These are phyloP conservation scores for Drosophila tripunctata DNA, from an alignment of 2,888 invertebrate genomes.

Conservation along the genomic window DNA sequence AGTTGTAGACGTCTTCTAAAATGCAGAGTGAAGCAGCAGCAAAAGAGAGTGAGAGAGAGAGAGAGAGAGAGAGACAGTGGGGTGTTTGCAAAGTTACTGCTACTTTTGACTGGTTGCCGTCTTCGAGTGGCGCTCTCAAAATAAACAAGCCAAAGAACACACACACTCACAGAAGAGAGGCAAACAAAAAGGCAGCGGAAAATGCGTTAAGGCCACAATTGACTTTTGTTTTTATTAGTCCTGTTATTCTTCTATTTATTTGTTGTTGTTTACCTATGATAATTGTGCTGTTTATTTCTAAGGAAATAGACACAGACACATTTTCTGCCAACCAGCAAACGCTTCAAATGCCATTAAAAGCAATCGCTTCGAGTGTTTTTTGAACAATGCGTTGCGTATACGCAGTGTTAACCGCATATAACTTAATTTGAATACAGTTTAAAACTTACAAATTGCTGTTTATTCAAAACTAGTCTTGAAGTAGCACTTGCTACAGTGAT, in stretches of 20 bases:
- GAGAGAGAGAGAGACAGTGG: background rate
- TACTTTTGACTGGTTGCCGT: background rate
- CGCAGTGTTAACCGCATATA: background rate
- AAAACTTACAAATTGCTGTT: background rate
- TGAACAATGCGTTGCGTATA: background rate
- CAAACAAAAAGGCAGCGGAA: constrained; percentile 30
- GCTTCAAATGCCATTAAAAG: constrained; percentile 12
- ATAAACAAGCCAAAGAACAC: constrained; percentile 35
- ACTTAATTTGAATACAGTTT: background rate
- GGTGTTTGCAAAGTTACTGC: background rate
- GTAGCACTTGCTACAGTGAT: too few relatives aligned
- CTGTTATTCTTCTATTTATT: constrained; percentile 60
- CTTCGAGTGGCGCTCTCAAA: constrained; percentile 29
- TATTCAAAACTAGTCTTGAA: too few relatives aligned
- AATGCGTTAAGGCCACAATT: constrained; percentile 49
- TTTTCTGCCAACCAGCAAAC: background rate
- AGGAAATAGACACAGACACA: constrained; percentile 36
- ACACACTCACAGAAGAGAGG: constrained; percentile 40
- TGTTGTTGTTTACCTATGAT: constrained; percentile 73
- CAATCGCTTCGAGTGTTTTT: constrained; percentile 6
- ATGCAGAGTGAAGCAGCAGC: background rate
- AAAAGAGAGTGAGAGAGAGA: background rate
- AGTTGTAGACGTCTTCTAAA: constrained; percentile 26
- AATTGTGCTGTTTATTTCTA: constrained; percentile 75
- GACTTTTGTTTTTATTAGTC: constrained; percentile 67